Evolutionary conservation across 2,113 vertebrate genomes (phyloP).

Genomic region (Petrocephalus microphthalmus): DNA sequence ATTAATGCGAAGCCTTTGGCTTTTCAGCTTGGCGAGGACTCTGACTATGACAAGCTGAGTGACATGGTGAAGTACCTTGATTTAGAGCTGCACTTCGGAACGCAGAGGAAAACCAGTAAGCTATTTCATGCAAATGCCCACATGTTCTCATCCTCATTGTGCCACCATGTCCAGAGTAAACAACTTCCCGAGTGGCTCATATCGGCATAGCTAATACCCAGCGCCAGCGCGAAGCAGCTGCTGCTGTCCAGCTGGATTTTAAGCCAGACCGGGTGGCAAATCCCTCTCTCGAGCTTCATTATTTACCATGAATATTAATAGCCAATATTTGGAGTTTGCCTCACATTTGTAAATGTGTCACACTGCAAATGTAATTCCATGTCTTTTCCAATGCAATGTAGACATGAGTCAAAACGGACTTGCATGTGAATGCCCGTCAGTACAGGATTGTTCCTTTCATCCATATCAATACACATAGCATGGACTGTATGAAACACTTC

Average conservation of each 20-base stretch:
- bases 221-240: not conserved
- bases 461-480: not conserved
- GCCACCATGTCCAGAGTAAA: not conserved
- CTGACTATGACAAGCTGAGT: slow-evolving; percentile 79
- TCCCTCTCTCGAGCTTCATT: not conserved
- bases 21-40: slow-evolving; percentile 71
- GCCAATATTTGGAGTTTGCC: not conserved
- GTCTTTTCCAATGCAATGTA: not conserved
- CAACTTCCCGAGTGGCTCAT: not conserved
- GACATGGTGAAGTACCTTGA: slow-evolving; percentile 88
- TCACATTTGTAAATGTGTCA: no score
- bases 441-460: not conserved
- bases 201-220: not conserved
- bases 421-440: not conserved
- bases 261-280: not conserved
- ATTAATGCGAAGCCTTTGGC: not conserved
- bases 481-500: not conserved
- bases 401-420: not conserved
- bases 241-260: not conserved
- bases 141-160: slow-evolving; percentile 12
- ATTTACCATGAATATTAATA: not conserved
- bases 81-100: slow-evolving; percentile 80
- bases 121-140: slow-evolving; percentile 23
- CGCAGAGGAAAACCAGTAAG: slow-evolving; percentile 77
- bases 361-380: not conserved